These are phyloP conservation scores for Lonchura striata DNA, from an alignment of 2,113 vertebrate species.

Conservation along the genomic window DNA sequence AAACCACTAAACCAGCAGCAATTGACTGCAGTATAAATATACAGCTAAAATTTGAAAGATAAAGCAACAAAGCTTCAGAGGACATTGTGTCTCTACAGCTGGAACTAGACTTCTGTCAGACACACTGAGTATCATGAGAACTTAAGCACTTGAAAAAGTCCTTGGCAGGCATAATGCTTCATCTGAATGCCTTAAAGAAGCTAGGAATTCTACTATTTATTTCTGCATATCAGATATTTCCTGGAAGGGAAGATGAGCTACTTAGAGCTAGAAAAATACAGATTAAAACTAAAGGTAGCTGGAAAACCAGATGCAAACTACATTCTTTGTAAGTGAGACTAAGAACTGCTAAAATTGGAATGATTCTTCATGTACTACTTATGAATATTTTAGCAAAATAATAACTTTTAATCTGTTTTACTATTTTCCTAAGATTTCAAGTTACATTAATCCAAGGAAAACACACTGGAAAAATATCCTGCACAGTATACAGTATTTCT, in stretches of 20 bases:
- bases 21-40: background rate
- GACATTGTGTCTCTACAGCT: background rate
- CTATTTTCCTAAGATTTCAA: background rate
- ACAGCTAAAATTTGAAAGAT: background rate
- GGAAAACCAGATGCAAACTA: background rate
- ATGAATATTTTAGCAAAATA: background rate
- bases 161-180: background rate
- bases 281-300: background rate
- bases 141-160: background rate
- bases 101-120: background rate
- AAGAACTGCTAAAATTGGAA: background rate
- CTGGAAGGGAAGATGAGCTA: background rate
- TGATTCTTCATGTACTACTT: background rate
- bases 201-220: background rate
- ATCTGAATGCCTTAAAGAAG: background rate
- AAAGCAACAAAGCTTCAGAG: slow-evolving; percentile 22
- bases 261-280: background rate
- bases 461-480: background rate
- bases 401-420: background rate
- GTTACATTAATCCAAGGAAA: background rate
- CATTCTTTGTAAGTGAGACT: background rate
- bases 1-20: slow-evolving; percentile 10
- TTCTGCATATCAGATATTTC: background rate
- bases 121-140: background rate
- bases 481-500: background rate